These are phyloP conservation scores for Chironex yamaguchii DNA, from an alignment of 30 jellyfish, hydroid and myxozoan genomes.

Conservation along the genomic window DNA sequence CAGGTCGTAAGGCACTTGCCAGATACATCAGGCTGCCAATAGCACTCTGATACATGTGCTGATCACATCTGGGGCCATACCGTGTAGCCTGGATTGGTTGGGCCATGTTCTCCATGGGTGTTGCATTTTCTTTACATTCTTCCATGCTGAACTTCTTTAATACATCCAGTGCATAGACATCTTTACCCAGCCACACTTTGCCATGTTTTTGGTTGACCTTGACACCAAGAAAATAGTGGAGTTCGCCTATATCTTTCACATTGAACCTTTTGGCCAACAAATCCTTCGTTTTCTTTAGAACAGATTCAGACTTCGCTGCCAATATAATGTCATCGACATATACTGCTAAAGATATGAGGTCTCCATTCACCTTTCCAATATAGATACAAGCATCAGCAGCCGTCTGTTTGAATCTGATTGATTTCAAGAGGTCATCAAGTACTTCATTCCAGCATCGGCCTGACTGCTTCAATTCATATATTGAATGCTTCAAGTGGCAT, in stretches of 20 bases:
- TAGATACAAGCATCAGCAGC: not conserved
- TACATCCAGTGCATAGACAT: not conserved
- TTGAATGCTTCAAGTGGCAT: too few relatives aligned
- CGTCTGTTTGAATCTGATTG: not conserved
- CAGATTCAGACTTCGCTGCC: not conserved
- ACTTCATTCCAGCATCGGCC: not conserved
- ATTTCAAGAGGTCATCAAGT: not conserved
- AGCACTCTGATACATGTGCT: not conserved
- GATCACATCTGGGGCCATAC: too few relatives aligned
- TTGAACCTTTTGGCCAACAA: not conserved
- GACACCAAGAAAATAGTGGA: not conserved
- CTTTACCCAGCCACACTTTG: not conserved
- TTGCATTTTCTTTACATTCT: not conserved
- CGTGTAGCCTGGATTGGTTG: not conserved
- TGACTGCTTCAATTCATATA: not conserved
- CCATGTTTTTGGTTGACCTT: not conserved
- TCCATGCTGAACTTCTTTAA: not conserved
- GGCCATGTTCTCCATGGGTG: not conserved
- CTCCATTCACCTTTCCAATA: not conserved
- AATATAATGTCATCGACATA: not conserved
- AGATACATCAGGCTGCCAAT: not conserved
- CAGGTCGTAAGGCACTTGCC: not conserved
- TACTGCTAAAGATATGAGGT: too few relatives aligned
- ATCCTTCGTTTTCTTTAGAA: not conserved
- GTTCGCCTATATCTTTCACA: not conserved